Percentiles rank a stretch among this genome's conserved stretches.
Conservation (phyloP, 2,797 vertebrate species). For the Australoheros facetus region DNA sequence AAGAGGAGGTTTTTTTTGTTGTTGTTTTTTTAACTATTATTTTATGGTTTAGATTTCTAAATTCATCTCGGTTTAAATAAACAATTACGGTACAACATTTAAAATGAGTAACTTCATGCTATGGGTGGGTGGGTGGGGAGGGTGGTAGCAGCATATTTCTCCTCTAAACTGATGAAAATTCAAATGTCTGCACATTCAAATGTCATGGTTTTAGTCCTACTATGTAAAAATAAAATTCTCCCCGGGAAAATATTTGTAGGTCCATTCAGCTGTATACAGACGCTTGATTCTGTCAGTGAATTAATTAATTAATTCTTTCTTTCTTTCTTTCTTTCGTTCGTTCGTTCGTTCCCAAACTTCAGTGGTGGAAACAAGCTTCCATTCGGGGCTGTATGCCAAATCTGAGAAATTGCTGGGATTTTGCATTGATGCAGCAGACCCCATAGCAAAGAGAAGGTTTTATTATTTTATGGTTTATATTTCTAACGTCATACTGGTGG, state of each 20-base stretch:
- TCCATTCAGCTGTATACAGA: too few relatives aligned
- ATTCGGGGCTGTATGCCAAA: too few relatives aligned
- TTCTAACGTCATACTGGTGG: too few relatives aligned
- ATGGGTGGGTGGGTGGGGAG: background rate
- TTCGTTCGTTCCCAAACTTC: too few relatives aligned
- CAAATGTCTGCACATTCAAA: background rate
- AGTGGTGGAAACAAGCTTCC: too few relatives aligned
- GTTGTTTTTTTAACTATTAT: background rate
- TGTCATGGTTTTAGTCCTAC: background rate
- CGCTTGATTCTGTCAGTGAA: background rate
- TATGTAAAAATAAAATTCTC: background rate
- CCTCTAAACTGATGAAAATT: background rate
- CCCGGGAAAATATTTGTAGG: background rate
- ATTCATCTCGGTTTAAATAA: background rate
- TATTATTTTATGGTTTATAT: too few relatives aligned
- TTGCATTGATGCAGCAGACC: too few relatives aligned
- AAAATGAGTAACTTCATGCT: background rate
- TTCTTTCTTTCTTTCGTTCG: too few relatives aligned
- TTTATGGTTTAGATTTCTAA: background rate
- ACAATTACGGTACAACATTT: background rate
- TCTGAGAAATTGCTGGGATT: too few relatives aligned
- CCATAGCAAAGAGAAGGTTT: too few relatives aligned
- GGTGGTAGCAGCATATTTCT: background rate
- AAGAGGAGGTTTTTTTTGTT: background rate
- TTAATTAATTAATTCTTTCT: too few relatives aligned